These are phyloP conservation scores for Scytalopus superciliaris DNA, from an alignment of 2,113 vertebrate genomes.

Conservation along the genomic window DNA sequence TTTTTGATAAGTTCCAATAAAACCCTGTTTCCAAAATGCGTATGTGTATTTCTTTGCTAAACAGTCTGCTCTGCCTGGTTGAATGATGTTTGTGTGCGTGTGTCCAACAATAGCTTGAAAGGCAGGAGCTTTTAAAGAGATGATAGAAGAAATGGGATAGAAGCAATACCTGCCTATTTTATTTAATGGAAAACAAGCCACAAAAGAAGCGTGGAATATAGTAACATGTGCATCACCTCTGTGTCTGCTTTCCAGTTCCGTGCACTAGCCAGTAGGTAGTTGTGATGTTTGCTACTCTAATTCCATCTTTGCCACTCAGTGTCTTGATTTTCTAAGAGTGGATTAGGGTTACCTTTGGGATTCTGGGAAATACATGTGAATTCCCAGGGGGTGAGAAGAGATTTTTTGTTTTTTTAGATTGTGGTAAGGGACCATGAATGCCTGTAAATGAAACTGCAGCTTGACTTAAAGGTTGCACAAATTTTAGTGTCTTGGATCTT, in stretches of 20 bases:
- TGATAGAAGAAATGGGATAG: neutral
- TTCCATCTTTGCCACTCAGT: neutral
- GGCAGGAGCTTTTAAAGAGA: neutral
- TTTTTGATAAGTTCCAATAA: conserved; percentile 39
- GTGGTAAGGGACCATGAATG: neutral
- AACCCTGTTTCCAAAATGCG: neutral
- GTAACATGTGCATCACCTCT: neutral
- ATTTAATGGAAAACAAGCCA: neutral
- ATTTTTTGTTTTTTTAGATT: neutral
- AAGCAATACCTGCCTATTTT: neutral
- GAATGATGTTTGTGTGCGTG: neutral
- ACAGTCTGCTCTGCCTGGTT: neutral
- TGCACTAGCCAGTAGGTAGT: rapidly evolving
- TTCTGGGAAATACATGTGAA: neutral
- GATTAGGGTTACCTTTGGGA: neutral
- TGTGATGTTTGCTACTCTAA: neutral
- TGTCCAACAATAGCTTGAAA: neutral
- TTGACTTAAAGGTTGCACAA: neutral
- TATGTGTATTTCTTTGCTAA: neutral
- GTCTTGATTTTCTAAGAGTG: neutral
- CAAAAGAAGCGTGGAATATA: neutral
- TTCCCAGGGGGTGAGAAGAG: neutral
- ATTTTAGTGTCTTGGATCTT: neutral
- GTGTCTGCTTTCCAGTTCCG: neutral
- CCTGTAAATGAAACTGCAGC: neutral